Evolutionary conservation across 2,113 vertebrate species (phyloP).

Genomic region (Poicephalus meyeri): DNA sequence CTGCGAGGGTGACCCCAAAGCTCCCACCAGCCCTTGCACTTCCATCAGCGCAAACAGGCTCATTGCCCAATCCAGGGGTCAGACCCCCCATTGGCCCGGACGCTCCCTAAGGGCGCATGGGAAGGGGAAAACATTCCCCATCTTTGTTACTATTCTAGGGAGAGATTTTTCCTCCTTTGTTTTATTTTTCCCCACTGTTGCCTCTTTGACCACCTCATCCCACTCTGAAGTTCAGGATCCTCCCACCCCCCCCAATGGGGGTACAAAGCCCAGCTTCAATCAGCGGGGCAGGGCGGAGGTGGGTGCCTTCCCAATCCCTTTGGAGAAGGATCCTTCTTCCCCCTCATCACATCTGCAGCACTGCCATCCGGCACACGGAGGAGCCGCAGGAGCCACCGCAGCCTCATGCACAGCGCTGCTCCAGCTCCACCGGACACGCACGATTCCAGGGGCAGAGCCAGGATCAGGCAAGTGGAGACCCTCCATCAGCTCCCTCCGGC

Average conservation of each 20-base stretch:
- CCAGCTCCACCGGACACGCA: accelerated
- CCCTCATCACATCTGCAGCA: background rate
- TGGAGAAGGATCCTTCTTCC: background rate
- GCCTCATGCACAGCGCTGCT: background rate
- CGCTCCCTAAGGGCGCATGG: background rate
- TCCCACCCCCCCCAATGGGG: accelerated
- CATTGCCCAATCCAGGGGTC: background rate
- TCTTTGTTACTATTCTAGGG: background rate
- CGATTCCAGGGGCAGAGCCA: background rate
- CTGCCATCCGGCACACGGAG: background rate
- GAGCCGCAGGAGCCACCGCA: accelerated
- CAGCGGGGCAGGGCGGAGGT: accelerated
- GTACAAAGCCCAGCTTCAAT: background rate
- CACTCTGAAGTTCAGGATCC: background rate
- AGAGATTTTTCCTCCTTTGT: background rate
- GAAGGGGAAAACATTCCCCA: accelerated
- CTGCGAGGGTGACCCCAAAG: accelerated
- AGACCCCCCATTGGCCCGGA: background rate
- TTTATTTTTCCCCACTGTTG: background rate
- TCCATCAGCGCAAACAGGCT: accelerated
- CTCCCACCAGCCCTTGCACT: accelerated
- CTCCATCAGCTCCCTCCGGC: background rate
- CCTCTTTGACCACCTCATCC: background rate
- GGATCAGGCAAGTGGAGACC: accelerated
- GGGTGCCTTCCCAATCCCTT: background rate